A percentile compares a stretch with the other conserved stretches of the same genome.
These are phyloP conservation scores for Cossypha caffra DNA, from an alignment of 2,797 vertebrate species.

Conservation along the genomic window DNA sequence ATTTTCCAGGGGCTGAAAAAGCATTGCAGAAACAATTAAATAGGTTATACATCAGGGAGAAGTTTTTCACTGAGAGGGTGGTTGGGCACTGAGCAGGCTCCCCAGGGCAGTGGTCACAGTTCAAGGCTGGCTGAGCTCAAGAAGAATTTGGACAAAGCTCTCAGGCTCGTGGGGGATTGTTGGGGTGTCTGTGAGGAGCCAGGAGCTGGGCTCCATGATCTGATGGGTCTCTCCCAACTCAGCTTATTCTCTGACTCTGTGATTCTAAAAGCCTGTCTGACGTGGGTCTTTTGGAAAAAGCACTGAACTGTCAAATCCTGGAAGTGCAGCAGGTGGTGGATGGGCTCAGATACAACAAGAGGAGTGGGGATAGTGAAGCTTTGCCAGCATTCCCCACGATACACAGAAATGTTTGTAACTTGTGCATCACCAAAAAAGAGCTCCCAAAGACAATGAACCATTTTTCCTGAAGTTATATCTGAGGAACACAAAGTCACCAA, in stretches of 20 bases:
- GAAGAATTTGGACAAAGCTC: not conserved
- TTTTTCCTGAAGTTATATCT: not conserved
- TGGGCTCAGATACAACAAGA: not conserved
- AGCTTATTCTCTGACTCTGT: not conserved
- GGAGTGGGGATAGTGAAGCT: not conserved
- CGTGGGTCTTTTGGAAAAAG: not conserved
- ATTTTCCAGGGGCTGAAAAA: not conserved
- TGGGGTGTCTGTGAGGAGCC: not conserved
- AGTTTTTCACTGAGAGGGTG: not conserved
- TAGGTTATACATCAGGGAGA: not conserved
- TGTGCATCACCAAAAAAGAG: not conserved
- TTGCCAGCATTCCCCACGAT: fast-evolving
- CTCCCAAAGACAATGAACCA: not conserved
- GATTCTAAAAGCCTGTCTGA: not conserved
- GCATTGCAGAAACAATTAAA: not conserved
- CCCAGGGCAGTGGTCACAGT: not conserved
- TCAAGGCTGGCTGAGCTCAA: not conserved
- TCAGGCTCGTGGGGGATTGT: not conserved
- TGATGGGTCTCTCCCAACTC: not conserved
- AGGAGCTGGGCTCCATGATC: fast-evolving
- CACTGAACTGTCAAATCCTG: not conserved
- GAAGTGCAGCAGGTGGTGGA: not conserved
- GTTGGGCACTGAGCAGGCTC: not conserved
- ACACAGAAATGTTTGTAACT: not conserved
- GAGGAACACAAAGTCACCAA: not conserved